phyloP scores from a whole-genome alignment of 2,797 vertebrate genomes.

The Halcyon badia region DNA sequence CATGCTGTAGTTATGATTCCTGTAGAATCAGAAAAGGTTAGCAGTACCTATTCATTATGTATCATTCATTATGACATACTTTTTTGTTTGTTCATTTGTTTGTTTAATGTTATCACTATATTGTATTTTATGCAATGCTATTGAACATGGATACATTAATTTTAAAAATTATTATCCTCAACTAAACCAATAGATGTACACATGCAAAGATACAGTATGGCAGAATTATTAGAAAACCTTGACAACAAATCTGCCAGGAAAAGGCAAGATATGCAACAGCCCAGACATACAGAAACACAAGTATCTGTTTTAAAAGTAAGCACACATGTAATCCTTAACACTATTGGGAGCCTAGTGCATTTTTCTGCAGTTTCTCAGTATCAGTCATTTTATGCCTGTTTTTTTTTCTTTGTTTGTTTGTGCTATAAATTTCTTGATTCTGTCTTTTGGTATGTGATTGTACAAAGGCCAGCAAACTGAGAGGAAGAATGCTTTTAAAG shows the following conservation, averaged over 20 bases:
- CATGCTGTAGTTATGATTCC: neutral
- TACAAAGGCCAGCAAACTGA: neutral
- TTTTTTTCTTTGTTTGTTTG: neutral
- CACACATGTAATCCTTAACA: neutral
- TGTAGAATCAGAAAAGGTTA: neutral
- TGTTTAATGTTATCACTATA: neutral
- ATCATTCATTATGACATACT: neutral
- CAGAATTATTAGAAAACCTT: neutral
- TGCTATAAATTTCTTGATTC: neutral
- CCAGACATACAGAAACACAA: neutral
- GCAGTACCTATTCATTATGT: fast-evolving
- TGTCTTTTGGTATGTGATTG: neutral
- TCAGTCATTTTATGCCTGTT: neutral
- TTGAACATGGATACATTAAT: neutral
- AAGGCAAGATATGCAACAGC: neutral
- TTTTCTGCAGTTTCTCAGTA: neutral
- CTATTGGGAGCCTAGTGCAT: neutral
- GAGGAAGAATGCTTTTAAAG: neutral
- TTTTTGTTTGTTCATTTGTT: neutral
- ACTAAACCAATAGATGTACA: neutral
- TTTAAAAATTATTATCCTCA: neutral
- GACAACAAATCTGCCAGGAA: neutral
- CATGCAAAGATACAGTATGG: neutral
- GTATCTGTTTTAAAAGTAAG: neutral
- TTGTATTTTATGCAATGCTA: neutral